Conservation (phyloP, 2,888 invertebrate genomes). For the Caenorhabditis sp. region DNA sequence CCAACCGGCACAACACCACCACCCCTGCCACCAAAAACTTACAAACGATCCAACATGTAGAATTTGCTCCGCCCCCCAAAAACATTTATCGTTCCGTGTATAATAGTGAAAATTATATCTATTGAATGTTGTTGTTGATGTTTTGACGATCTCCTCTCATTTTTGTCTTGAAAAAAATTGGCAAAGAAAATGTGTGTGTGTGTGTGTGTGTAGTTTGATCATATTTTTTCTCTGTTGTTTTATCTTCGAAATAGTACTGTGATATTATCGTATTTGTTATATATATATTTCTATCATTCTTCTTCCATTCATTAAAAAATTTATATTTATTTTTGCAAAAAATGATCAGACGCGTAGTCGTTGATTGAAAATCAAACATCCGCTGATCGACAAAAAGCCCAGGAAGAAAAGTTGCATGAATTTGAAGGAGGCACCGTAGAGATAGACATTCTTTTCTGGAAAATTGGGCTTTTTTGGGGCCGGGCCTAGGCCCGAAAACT, state of each 20-base stretch:
- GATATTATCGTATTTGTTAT: not conserved
- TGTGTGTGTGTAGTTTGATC: too few relatives aligned
- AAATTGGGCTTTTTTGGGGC: not conserved
- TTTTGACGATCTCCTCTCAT: too few relatives aligned
- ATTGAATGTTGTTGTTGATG: too few relatives aligned
- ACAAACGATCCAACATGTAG: conserved; percentile 3
- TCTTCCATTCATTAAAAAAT: not conserved
- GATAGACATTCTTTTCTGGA: not conserved
- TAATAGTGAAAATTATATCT: too few relatives aligned
- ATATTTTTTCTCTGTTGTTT: not conserved
- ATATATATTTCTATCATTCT: not conserved
- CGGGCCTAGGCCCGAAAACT: too few relatives aligned
- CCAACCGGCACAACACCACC: conserved; percentile 19
- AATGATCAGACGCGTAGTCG: not conserved
- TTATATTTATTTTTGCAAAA: not conserved
- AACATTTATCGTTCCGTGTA: not conserved
- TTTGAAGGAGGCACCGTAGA: not conserved
- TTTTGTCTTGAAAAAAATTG: too few relatives aligned
- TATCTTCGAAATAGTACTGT: not conserved
- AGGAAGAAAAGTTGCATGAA: not conserved
- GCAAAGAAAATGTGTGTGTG: too few relatives aligned
- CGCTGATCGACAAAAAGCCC: not conserved
- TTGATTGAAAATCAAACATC: not conserved
- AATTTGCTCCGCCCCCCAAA: not conserved
- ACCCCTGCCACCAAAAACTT: conserved; percentile 42